Conservation (phyloP, 2,797 vertebrate genomes). For the Lycodopsis pacificus region DNA sequence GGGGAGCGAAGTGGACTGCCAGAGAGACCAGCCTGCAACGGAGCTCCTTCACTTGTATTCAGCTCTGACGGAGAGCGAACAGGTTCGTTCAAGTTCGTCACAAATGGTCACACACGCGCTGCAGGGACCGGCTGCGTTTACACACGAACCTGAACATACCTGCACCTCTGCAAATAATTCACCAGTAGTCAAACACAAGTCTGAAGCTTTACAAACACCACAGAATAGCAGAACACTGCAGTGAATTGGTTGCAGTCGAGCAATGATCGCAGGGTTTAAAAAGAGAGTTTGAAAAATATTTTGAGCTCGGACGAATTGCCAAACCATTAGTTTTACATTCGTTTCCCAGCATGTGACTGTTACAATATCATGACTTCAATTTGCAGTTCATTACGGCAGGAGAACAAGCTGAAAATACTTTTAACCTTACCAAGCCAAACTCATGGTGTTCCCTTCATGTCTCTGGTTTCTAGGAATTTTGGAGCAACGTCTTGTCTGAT, state of each 20-base stretch:
- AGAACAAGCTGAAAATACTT: conserved; percentile 9
- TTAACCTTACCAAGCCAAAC: conserved; percentile 79
- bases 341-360: background rate
- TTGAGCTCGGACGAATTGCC: background rate
- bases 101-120: background rate
- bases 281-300: background rate
- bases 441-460: conserved; percentile 74
- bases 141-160: conserved; percentile 34
- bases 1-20: conserved; percentile 41
- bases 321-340: background rate
- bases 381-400: background rate
- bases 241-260: background rate
- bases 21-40: conserved; percentile 15
- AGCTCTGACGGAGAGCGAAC: conserved; percentile 8
- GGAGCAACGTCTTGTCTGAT: conserved; percentile 10
- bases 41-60: conserved; percentile 16
- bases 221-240: background rate
- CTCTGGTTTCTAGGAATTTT: conserved; percentile 38
- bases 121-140: background rate
- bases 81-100: background rate
- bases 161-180: conserved; percentile 76
- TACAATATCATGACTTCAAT: background rate
- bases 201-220: background rate
- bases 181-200: conserved; percentile 71
- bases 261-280: background rate